Evolutionary conservation across 2,888 invertebrate species (phyloP), one percentile per base, ranked within the genome.

Genomic region (Stomorhina lunata): DNA sequence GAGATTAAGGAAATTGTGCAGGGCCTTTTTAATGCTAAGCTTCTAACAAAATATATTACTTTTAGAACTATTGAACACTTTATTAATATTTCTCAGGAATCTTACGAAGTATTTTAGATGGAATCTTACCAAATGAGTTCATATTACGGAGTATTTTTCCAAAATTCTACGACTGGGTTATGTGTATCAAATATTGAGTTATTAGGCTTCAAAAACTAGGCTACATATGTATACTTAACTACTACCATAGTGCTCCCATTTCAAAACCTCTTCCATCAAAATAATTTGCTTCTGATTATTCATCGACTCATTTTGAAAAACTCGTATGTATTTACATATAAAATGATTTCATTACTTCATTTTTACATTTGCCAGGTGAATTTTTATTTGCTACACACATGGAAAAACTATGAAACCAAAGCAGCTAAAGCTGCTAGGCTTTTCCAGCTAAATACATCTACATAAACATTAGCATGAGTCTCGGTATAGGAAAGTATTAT

Each of bases 321-420:
- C n/a, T n/a, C n/a, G n/a, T n/a, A n/a, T n/a, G n/a, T n/a, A n/a
- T n/a, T n/a, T n/a, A n/a, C n/a, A n/a, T n/a, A n/a, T n/a, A n/a
- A n/a, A n/a, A n/a, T n/a, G n/a, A n/a, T n/a, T n/a, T n/a, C 10
- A 7, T 17, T 22, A 9, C 40, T 50, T 37, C 17, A 37, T 27
- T 40, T 61, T 66, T 15, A 68, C 45, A 43, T 43, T 50, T 53
- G 50, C 66, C 79, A 72, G 66, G 66, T 80, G 66, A 61, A 53
- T 50, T 73, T 43, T 27, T 20, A 22, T n/a, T n/a, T 37, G n/a
- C 40, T 57, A 25, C 15, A 50, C 25, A 17, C 2, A 73, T 59
- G n/a, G 10, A 15, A 37, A 37, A 4, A 43, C 7, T 12, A 55
- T 22, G 9, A 20, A 10, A n/a, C 53, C 57, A 48, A 15, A 32